Evolutionary conservation across 2,113 vertebrate genomes (phyloP), one percentile per base, ranked within the genome.

Genomic region (Taurulus bubalis): DNA sequence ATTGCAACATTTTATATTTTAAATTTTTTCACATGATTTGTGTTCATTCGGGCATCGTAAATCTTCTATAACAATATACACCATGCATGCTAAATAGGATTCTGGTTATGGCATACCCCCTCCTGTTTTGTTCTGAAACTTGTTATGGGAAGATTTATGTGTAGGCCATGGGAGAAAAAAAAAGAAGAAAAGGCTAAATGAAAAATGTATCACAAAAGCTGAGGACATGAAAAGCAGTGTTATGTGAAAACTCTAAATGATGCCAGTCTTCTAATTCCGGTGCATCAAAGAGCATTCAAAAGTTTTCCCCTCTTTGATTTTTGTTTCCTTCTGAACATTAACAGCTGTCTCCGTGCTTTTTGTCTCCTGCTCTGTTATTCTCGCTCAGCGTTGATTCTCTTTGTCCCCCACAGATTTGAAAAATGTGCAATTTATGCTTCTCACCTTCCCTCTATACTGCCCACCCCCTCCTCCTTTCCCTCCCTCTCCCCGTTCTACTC

Each of bases 261-360:
- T 59, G 71, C 42, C 84, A 73, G 82, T 85, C 83, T 78, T 87
- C 62, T 87, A 55, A 89, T 89, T 89, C 51, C 20, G 40, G 26
- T 8, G 56, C 85, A 76, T 93, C 80, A 91, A 91, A 90, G 77
- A 80, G 87, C 84, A 82, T 91, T 89, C 68, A 78, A 79, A 86
- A 85, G 73, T 84, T 40, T 72, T 47, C 65, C 3, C 26, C 22
- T 40, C 84, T 89, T 90, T 87, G 83, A 83, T 87, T 83, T 30
- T 1, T 38, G 59, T 83, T 68, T 71, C 45, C 73, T 70, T 88
- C 77, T 82, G 76, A 82, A 79, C 79, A 85, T 40, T 51, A 83
- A 80, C 78, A 77, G 78, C 81, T 78, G 84, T 28, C 74, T 85
- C 60, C 24, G 16, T 53, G 64, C 65, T 71, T 83, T 77, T 51